A percentile compares a stretch with the other conserved stretches of the same genome.
Evolutionary conservation across 1,140 invertebrate genomes (phyloP).

Genomic region (Drosophila lacteicornis): DNA sequence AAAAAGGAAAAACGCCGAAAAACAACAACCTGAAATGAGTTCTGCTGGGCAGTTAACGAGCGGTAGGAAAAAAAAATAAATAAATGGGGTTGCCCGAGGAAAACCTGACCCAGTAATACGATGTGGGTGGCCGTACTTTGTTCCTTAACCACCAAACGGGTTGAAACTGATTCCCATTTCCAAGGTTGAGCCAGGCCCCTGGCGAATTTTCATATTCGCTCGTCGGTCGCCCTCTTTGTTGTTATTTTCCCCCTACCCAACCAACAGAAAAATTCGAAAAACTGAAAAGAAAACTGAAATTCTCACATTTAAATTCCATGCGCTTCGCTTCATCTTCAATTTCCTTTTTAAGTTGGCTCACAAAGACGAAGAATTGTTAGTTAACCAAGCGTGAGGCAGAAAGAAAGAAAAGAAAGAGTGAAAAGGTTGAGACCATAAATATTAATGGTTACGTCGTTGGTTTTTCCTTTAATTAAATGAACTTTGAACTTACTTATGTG

Average conservation of each 20-base stretch:
- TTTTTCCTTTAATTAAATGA: constrained; percentile 48
- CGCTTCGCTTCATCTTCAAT: constrained; percentile 59
- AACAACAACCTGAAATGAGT: constrained; percentile 32
- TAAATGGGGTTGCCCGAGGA: not conserved
- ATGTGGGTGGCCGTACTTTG: constrained; percentile 35
- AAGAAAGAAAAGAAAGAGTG: constrained; percentile 18
- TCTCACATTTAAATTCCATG: constrained; percentile 67
- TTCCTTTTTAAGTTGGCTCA: constrained; percentile 56
- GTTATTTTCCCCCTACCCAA: not conserved
- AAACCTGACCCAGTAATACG: constrained; percentile 48
- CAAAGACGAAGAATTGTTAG: constrained; percentile 40
- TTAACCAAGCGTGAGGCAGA: constrained; percentile 41
- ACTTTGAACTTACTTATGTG: constrained; percentile 6
- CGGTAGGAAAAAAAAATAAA: constrained; percentile 8
- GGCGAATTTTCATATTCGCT: constrained; percentile 45
- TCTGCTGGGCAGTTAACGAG: constrained; percentile 53
- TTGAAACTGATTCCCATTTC: constrained; percentile 28
- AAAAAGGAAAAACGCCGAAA: constrained; percentile 1
- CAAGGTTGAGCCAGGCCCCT: constrained; percentile 29
- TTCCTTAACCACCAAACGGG: constrained; percentile 27
- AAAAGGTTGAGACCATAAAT: constrained; percentile 43
- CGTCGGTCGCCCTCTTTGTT: constrained; percentile 10
- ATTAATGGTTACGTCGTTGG: constrained; percentile 31
- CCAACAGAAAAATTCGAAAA: constrained; percentile 13
- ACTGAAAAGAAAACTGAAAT: constrained; percentile 38